These are phyloP conservation scores for Pogona vitticeps DNA, from an alignment of 2,113 vertebrate genomes.

Conservation along the genomic window DNA sequence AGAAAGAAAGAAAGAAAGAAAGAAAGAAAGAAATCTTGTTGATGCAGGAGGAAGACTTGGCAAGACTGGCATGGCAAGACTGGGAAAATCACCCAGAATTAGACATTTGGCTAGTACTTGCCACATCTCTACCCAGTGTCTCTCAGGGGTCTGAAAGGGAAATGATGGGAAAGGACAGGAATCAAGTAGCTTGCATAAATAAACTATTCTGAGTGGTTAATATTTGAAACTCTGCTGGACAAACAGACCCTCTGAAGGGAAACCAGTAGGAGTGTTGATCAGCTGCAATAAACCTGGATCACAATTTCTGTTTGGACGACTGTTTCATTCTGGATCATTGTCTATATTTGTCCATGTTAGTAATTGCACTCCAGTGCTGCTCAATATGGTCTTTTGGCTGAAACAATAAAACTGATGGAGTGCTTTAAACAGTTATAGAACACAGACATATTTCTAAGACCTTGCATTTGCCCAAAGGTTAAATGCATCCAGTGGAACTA, in stretches of 20 bases:
- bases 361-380: neutral
- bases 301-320: neutral
- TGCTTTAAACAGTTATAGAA: neutral
- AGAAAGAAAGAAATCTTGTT: too few relatives aligned
- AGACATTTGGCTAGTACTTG: too few relatives aligned
- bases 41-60: too few relatives aligned
- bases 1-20: too few relatives aligned
- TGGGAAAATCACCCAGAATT: too few relatives aligned
- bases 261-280: neutral
- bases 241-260: neutral
- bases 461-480: conserved; percentile 13
- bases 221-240: neutral
- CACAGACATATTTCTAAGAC: neutral
- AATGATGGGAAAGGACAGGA: neutral
- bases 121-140: too few relatives aligned
- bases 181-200: neutral
- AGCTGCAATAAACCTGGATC: neutral
- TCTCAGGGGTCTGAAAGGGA: neutral
- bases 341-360: conserved; percentile 1
- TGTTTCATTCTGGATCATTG: neutral
- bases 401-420: neutral
- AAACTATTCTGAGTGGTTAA: neutral
- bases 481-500: neutral
- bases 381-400: conserved; percentile 9
- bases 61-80: too few relatives aligned